Conservation (phyloP, 2,113 vertebrate species). For the Eulemur rufifrons region DNA sequence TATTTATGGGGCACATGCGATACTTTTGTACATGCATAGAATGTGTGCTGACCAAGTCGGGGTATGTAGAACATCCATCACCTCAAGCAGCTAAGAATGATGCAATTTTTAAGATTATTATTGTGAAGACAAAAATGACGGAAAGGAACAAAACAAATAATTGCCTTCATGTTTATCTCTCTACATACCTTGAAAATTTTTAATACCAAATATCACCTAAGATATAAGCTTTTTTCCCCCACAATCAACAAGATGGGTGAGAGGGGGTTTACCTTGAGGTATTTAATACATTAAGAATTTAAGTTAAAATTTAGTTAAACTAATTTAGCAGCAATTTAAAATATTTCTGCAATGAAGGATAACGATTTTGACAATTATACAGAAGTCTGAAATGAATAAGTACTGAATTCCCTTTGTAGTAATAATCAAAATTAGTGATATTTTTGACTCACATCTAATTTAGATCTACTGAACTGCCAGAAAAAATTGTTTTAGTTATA, state of each 20-base stretch:
- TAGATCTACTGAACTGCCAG: slow-evolving; percentile 62
- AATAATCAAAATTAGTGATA: slow-evolving; percentile 71
- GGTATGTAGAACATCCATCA: neutral
- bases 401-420: slow-evolving; percentile 58
- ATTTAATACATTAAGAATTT: slow-evolving; percentile 51
- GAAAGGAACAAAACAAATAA: neutral
- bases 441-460: slow-evolving; percentile 68
- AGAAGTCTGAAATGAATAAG: slow-evolving; percentile 66
- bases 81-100: neutral
- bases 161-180: neutral
- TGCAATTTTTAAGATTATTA: neutral
- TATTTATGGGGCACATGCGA: neutral
- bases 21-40: neutral
- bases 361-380: slow-evolving; percentile 71
- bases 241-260: neutral
- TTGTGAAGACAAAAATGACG: neutral
- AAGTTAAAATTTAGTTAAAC: slow-evolving; percentile 80
- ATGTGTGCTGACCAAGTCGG: neutral
- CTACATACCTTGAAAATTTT: neutral
- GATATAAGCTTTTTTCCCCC: neutral
- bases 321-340: slow-evolving; percentile 74
- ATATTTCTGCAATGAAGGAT: slow-evolving; percentile 73
- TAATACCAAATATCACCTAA: neutral
- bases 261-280: neutral
- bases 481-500: neutral